phyloP scores from a whole-genome alignment of 1,140 invertebrate species.

The Ostrea edulis region DNA sequence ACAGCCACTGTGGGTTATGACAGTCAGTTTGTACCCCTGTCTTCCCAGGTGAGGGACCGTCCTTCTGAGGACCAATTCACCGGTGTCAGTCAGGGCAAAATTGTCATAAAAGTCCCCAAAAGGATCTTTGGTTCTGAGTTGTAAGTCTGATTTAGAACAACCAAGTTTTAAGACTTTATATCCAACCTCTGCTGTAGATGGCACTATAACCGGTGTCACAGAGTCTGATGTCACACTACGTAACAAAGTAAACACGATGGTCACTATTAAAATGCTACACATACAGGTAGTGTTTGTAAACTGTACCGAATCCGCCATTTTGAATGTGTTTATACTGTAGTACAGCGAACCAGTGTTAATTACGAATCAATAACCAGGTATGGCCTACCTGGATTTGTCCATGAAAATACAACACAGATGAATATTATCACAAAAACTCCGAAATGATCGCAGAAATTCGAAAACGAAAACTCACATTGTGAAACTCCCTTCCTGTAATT shows the following conservation, averaged over 20 bases:
- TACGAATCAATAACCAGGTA: constrained; percentile 32
- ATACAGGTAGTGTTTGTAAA: neutral
- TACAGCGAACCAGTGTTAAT: constrained; percentile 3
- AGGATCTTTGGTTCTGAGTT: neutral
- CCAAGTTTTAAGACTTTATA: constrained; percentile 10
- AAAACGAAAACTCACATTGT: constrained; percentile 2
- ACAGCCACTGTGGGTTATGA: neutral
- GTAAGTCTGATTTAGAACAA: constrained; percentile 11
- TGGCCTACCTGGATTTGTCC: neutral
- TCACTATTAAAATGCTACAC: neutral
- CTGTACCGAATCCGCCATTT: constrained; percentile 25
- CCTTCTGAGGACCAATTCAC: constrained; percentile 5
- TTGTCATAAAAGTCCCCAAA: constrained; percentile 29
- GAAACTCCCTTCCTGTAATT: constrained; percentile 36
- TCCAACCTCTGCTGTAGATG: neutral
- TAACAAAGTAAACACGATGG: neutral
- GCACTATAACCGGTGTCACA: neutral
- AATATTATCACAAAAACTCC: neutral
- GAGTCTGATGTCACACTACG: neutral
- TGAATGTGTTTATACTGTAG: constrained; percentile 22
- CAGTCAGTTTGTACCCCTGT: neutral
- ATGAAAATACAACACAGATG: neutral
- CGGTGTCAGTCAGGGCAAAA: constrained; percentile 3
- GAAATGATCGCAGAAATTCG: neutral
- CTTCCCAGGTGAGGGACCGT: neutral